Conservation (phyloP, 2,113 vertebrate genomes). For the Rhinopomastus cyanomelas region DNA sequence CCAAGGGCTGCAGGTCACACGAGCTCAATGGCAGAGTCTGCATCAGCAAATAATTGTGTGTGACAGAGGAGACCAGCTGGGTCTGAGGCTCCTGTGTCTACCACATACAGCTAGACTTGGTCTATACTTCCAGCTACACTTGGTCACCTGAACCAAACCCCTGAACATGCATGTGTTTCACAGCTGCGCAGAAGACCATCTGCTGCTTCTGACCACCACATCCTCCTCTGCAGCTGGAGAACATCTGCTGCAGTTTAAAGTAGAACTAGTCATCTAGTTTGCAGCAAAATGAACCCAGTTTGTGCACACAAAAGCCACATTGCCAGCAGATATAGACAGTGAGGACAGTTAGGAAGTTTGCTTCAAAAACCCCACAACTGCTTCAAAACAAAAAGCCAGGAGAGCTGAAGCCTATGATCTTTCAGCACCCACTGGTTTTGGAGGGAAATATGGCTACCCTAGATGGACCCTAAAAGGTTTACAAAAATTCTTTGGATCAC, state of each 20-base stretch:
- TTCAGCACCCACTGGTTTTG: not conserved
- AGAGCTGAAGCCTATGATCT: not conserved
- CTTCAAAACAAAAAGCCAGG: not conserved
- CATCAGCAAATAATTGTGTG: not conserved
- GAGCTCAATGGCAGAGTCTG: not conserved
- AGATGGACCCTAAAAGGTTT: not conserved
- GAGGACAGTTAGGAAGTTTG: not conserved
- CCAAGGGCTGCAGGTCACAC: not conserved
- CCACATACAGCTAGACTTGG: not conserved
- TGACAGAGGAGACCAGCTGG: not conserved
- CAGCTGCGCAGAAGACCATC: not conserved
- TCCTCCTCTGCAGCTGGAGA: not conserved
- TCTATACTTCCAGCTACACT: not conserved
- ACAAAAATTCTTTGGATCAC: not conserved
- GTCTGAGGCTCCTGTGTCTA: not conserved
- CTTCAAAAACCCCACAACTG: not conserved
- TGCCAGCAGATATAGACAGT: fast-evolving
- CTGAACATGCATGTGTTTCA: not conserved
- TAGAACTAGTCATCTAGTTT: not conserved
- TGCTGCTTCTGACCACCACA: not conserved
- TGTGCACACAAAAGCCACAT: not conserved
- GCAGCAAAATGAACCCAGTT: not conserved
- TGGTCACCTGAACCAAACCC: not conserved
- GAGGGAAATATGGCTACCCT: not conserved
- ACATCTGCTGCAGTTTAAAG: not conserved